phyloP scores from a whole-genome alignment of 2,797 vertebrate genomes.

The Sebastes umbrosus region DNA sequence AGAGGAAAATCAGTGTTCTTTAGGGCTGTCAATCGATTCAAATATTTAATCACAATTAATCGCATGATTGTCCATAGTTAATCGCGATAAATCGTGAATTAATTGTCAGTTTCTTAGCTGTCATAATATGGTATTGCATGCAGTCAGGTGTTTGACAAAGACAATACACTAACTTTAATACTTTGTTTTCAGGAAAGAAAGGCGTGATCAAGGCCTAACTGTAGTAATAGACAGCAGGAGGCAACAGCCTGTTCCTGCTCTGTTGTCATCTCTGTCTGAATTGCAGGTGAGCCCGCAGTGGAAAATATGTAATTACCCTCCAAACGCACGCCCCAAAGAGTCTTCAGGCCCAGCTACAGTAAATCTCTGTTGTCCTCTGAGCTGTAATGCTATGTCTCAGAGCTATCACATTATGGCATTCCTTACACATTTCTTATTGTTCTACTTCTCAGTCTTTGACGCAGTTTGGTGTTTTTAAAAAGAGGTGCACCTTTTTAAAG shows the following conservation, averaged over 20 bases:
- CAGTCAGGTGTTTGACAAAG: not conserved
- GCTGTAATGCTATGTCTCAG: conserved; percentile 6
- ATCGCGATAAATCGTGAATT: too few species aligned
- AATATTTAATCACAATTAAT: too few species aligned
- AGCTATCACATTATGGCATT: conserved; percentile 18
- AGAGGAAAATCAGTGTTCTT: not conserved
- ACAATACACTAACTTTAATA: conserved; percentile 11
- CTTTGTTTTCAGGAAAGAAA: conserved; percentile 82
- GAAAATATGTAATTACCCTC: conserved; percentile 71
- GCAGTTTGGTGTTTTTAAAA: conserved; percentile 13
- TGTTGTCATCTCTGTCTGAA: conserved; percentile 84
- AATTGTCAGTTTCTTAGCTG: not conserved
- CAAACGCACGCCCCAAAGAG: conserved; percentile 43
- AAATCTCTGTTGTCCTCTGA: conserved; percentile 26
- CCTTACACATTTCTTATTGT: conserved; percentile 44
- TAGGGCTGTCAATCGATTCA: too few species aligned
- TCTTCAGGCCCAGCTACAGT: conserved; percentile 7
- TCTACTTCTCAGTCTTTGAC: conserved; percentile 13
- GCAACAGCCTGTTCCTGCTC: conserved; percentile 73
- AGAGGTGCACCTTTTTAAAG: conserved; percentile 61
- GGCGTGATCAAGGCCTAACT: conserved; percentile 81
- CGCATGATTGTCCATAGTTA: too few species aligned
- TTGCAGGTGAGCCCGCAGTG: conserved; percentile 83
- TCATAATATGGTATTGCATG: not conserved
- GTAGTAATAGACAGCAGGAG: conserved; percentile 85